Conservation (phyloP, 2,113 vertebrate species). For the Rhinolophus ferrumequinum region DNA sequence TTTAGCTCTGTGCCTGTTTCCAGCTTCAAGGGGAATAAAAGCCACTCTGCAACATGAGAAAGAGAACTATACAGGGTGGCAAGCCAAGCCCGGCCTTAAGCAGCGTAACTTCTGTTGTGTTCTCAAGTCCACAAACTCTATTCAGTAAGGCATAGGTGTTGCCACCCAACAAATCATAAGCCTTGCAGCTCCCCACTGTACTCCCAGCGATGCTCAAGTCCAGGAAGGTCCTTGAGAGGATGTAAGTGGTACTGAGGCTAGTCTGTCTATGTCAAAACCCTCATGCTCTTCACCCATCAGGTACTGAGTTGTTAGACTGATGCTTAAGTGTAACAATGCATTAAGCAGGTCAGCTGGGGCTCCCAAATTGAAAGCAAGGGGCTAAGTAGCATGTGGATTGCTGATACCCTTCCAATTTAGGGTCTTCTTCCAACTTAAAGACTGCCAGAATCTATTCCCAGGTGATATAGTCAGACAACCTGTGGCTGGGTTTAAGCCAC, state of each 20-base stretch:
- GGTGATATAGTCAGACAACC: neutral
- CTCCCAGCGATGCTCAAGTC: neutral
- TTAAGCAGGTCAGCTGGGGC: neutral
- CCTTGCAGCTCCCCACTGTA: neutral
- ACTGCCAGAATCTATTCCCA: conserved; percentile 24
- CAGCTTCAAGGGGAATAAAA: conserved; percentile 70
- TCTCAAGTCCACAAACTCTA: neutral
- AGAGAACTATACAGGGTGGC: conserved; percentile 61
- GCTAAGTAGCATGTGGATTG: neutral
- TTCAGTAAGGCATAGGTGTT: neutral
- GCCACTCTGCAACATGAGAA: conserved; percentile 44
- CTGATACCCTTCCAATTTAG: neutral
- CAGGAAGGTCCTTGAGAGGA: neutral
- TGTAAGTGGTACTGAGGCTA: neutral
- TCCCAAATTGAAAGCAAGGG: conserved; percentile 14
- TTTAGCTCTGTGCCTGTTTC: conserved; percentile 67
- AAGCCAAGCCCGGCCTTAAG: conserved; percentile 75
- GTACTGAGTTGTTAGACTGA: neutral
- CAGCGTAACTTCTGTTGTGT: conserved; percentile 64
- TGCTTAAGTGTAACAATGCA: neutral
- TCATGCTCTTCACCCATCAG: neutral
- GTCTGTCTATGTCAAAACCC: conserved; percentile 57
- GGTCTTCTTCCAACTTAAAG: neutral
- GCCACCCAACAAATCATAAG: neutral
- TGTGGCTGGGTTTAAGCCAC: neutral